Conservation (phyloP, 2,113 vertebrate species). For the Ascaphus truei region DNA sequence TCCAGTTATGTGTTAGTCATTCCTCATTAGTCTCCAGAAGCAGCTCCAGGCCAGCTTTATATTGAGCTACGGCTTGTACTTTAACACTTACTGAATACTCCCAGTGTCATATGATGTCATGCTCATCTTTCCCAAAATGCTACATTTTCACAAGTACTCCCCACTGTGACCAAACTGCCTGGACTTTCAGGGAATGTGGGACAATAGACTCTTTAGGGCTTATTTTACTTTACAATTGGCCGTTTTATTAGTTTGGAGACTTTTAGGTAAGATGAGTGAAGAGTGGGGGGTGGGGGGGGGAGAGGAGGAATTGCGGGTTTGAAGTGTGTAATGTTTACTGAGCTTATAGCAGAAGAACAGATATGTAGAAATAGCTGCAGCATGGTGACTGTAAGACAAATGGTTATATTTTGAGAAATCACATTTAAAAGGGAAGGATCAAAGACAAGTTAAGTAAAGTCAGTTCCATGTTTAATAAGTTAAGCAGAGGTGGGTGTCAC, state of each 20-base stretch:
- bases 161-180: not conserved
- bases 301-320: too few relatives aligned
- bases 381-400: too few relatives aligned
- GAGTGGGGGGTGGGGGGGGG: too few relatives aligned
- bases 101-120: not conserved
- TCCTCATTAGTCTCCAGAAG: not conserved
- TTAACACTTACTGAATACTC: slow-evolving; percentile 8
- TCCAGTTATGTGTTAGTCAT: not conserved
- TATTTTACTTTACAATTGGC: not conserved
- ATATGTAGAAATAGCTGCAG: too few relatives aligned
- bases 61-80: not conserved
- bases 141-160: slow-evolving; percentile 1
- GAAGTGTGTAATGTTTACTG: too few relatives aligned
- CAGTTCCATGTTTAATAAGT: too few relatives aligned
- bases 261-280: not conserved
- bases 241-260: not conserved
- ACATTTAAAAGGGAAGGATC: too few relatives aligned
- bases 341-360: too few relatives aligned
- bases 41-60: not conserved
- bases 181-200: not conserved
- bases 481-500: too few relatives aligned
- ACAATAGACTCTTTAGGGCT: too few relatives aligned
- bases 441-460: too few relatives aligned
- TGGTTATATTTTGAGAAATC: too few relatives aligned
- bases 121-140: not conserved